Base-by-base conservation (phyloP, 2,113 vertebrate species). In the Colius striatus region DNA sequence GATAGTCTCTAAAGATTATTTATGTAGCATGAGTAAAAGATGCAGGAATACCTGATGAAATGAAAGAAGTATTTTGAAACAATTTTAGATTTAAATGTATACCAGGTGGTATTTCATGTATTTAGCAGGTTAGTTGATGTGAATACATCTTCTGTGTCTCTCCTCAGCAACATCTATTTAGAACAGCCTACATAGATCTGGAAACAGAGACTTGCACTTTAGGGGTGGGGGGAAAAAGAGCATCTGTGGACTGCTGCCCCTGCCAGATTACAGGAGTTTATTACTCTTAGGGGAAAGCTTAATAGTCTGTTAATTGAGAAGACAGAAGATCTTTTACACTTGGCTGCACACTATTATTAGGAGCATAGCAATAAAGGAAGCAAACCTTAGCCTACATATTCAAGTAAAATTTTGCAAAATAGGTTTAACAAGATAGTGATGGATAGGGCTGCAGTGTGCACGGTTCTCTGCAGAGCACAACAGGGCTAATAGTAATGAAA, bases 231-330 rank as follows among this genome's bases (percentile, higher is more conserved):
- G 32, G 74, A 50, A 80, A 50, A 93, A 86, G 41, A 23, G 51
- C 66, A 55, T 89, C 73, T 89, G 74, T 92, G 89, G 87, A 88
- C 87, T 91, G 51, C 84, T 91, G 80, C 82, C 79, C 80, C 89
- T 95, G 96, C 83, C 89, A 92, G 77, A 95, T 94, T 97, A 95
- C 85, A 94, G 72, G 78, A 94, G 90, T 94, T 96, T 96, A 97
- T 97, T 96, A 92, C 87, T 97, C 96, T 94, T 96, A 93, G 53
- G 96, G 94, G 96, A 97, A 95, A 78, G 65, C 76, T 96, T 96
- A 97, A 96, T 95, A 91, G 92, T 68, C 89, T 96, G 94, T 96
- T 97, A 97, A 97, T 96, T 96, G 96, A 96, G 96, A 96, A 96
- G 94, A 95, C 90, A 96, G 97, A 97, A 92, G 84, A 96, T 95